Evolutionary conservation across 2,113 vertebrate genomes (phyloP).

Genomic region (Platysteira castanea): DNA sequence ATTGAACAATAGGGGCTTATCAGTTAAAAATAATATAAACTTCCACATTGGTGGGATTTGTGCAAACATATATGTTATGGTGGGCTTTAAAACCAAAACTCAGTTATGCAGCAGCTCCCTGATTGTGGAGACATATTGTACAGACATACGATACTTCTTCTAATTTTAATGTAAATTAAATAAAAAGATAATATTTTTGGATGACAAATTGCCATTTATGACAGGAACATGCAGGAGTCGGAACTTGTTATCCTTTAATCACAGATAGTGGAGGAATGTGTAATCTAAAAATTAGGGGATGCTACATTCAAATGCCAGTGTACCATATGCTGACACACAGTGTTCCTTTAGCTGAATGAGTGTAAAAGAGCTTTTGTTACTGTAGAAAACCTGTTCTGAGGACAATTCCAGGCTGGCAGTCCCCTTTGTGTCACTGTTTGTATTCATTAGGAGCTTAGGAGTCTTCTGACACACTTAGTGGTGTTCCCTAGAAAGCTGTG

Average conservation of each 20-base stretch:
- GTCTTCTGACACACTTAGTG: background rate
- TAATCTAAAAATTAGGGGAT: background rate
- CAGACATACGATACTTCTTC: background rate
- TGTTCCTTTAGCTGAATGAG: background rate
- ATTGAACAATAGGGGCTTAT: background rate
- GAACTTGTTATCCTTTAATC: background rate
- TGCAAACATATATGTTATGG: accelerated
- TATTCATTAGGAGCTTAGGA: background rate
- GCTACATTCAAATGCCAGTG: background rate
- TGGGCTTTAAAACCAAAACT: background rate
- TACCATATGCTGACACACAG: background rate
- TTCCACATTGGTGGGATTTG: background rate
- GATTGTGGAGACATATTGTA: background rate
- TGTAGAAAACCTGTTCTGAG: background rate
- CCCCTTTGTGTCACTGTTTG: background rate
- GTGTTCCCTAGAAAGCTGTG: background rate
- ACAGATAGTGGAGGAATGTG: background rate
- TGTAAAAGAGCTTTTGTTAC: background rate
- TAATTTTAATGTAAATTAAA: background rate
- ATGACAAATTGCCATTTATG: background rate
- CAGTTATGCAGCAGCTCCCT: background rate
- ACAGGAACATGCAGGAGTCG: background rate
- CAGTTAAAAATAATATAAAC: background rate
- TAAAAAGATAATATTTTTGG: background rate
- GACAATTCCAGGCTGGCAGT: background rate